Conservation (phyloP, 2,797 vertebrate species). For the Lemur catta region DNA sequence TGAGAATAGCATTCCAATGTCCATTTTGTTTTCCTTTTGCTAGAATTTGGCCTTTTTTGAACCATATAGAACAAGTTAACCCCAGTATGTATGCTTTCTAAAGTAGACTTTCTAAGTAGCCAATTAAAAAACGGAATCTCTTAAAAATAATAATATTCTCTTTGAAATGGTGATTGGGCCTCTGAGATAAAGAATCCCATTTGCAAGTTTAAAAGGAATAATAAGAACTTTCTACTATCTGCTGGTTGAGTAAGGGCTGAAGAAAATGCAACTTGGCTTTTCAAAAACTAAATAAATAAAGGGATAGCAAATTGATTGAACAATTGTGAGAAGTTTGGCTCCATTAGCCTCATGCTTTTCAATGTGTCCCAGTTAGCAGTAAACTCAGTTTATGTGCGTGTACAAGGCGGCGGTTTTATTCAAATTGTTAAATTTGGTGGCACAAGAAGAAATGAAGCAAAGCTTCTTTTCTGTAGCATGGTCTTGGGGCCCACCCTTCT, state of each 20-base stretch:
- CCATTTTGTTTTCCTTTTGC: conserved; percentile 1
- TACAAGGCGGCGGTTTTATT: neutral
- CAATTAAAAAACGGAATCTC: conserved; percentile 55
- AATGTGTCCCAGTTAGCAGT: neutral
- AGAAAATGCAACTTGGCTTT: conserved; percentile 3
- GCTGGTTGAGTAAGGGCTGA: neutral
- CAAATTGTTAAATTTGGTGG: conserved; percentile 32
- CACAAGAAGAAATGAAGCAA: conserved; percentile 28
- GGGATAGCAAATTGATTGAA: neutral
- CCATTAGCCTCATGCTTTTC: neutral
- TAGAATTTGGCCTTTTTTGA: conserved; percentile 39
- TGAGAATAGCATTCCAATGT: neutral
- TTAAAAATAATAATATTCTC: conserved; percentile 41
- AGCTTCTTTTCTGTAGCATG: neutral
- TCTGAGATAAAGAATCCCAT: conserved; percentile 51
- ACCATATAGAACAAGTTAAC: neutral
- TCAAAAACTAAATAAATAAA: conserved; percentile 3
- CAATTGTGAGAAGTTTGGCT: neutral
- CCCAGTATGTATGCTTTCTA: neutral
- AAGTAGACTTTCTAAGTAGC: conserved; percentile 45
- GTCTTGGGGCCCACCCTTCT: neutral
- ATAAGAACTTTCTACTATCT: neutral
- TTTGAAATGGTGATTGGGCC: conserved; percentile 39
- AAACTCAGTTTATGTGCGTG: neutral
- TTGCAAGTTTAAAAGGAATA: conserved; percentile 18